Percentiles rank a stretch among this genome's conserved stretches.
Conservation (phyloP, 1,140 invertebrate genomes). For the Papilio dardanus region DNA sequence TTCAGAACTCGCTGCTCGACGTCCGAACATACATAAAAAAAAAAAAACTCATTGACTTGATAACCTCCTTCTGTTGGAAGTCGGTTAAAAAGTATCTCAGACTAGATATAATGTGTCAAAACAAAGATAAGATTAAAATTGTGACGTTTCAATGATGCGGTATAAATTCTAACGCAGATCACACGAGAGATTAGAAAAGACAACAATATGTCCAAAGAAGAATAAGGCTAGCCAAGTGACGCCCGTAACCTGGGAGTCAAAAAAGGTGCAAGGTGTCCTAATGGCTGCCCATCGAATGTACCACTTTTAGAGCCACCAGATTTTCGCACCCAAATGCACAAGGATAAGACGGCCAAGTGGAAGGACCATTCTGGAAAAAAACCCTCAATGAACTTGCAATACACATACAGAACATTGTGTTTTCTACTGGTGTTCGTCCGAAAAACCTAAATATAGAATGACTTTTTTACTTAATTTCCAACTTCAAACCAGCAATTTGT, state of each 20-base stretch:
- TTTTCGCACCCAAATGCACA: too few relatives aligned
- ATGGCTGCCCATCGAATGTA: too few relatives aligned
- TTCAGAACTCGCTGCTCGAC: too few relatives aligned
- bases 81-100: too few relatives aligned
- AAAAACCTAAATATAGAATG: neutral
- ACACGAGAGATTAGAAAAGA: neutral
- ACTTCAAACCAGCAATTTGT: constrained; percentile 1
- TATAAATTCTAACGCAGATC: neutral
- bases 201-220: neutral
- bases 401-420: neutral
- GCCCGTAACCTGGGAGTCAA: neutral
- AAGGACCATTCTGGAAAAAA: too few relatives aligned
- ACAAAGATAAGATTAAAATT: constrained; percentile 29
- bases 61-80: too few relatives aligned
- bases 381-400: too few relatives aligned
- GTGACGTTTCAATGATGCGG: constrained; percentile 5
- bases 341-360: too few relatives aligned
- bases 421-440: neutral
- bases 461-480: neutral
- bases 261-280: neutral
- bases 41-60: too few relatives aligned
- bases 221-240: neutral
- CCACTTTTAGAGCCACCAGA: too few relatives aligned
- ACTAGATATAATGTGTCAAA: constrained; percentile 22
- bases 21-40: too few relatives aligned